Evolutionary conservation across 2,113 vertebrate species (phyloP), one percentile per base, ranked within the genome.

Genomic region (Aegithalos caudatus): DNA sequence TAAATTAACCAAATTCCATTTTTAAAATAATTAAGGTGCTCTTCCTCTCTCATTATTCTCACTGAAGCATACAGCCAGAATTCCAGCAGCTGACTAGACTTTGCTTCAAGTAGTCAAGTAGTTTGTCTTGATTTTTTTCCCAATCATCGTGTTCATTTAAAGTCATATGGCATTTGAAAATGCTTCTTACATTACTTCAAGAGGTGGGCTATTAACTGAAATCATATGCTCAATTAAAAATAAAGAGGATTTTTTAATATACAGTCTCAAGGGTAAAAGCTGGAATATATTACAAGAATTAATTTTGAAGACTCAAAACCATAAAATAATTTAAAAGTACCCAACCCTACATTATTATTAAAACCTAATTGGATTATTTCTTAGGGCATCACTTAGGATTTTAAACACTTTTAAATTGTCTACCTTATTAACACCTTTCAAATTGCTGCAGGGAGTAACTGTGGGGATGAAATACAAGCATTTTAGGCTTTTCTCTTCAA

Each of bases 151-250:
- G 31, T 67, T 88, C 31, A 40, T 81, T 93, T 65, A 28, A 93
- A 66, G 33, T 62, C 42, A 81, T 61, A 77, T 7, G 9, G 8
- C 35, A 83, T 81, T 92, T 92, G 66, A 86, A 95, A 91, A 81
- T 56, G 8, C 12, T 77, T 83, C 54, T 86, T 50, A 45, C 5
- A 24, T 87, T 87, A 69, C 61, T 69, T 81, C 78, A 85, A 79
- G 50, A 85, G 33, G n/a, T 61, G 17, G 8, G 14, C 16, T 94
- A 81, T 81, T 79, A 87, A 42, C 50, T 73, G 57, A 84, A 85
- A 87, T 87, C 6, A 31, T 58, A 90, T 81, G 57, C 38, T 85
- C 62, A 81, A 79, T 91, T 92, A 89, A 96, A 95, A 96, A 78
- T 79, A 87, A 82, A 90, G 44, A 66, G 12, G 4, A 80, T 28